Evolutionary conservation across 2,113 vertebrate genomes (phyloP), one percentile per base, ranked within the genome.

Genomic region (Coregonus clupeaformis): DNA sequence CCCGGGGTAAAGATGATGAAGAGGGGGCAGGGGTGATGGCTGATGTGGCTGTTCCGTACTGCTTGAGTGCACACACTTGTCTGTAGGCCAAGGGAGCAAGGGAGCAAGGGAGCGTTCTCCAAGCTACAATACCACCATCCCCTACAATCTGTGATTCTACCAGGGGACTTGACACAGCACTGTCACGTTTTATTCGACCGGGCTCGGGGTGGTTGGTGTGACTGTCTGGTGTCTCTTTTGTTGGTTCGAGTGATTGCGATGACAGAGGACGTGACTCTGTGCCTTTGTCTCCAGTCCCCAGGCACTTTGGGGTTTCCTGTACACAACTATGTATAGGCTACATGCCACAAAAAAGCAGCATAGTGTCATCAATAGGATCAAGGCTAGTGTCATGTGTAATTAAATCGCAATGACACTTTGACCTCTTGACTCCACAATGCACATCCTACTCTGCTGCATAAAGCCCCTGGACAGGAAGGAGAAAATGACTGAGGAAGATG

Each of bases 1-100:
- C 0, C 73, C 55, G 29, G 47, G 59, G 59, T 6, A 55, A 29
- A 3, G 55, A 29, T 81, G 76, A 85, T 89, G 83, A 89, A 86
- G 81, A 85, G 87, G 82, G n/a, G 57, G 16, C 74, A 79, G 74
- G 69, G 80, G 68, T 7, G 74, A 67, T 73, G 75, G 82, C 69
- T 76, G 86, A 86, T 75, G 75, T 81, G 22, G 72, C 75, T 65
- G 77, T 65, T 80, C 82, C 73, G 65, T 79, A 72, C 72, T 64
- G 81, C 68, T 55, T 80, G 83, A 84, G 79, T 80, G 84, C 82
- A 75, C 84, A 79, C 84, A 72, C 67, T 72, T 85, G 81, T 85
- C 86, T 84, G 68, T 55, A 47, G 52, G 86, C 87, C 83, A 32
- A 63, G 6, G 6, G 77, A 82, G 70, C 82, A 62, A 83, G 27